phyloP scores from a whole-genome alignment of 2,113 vertebrate species.

The Cryptotis parvus region DNA sequence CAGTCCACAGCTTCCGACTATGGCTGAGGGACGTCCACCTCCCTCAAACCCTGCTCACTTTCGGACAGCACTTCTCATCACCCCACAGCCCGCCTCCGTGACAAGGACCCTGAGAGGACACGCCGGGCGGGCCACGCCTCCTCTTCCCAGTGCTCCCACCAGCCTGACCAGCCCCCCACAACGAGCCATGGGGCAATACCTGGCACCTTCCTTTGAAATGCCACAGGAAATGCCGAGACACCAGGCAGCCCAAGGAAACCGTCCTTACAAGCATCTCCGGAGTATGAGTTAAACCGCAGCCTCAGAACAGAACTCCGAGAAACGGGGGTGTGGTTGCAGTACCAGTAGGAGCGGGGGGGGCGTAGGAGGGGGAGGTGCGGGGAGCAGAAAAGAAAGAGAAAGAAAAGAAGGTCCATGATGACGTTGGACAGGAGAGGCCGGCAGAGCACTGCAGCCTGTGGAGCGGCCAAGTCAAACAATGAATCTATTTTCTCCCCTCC shows the following conservation, averaged over 20 bases:
- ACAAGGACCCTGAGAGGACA: accelerated
- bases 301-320: constrained; percentile 74
- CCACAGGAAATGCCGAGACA: constrained; percentile 81
- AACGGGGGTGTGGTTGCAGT: constrained; percentile 75
- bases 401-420: constrained; percentile 79
- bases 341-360: not conserved
- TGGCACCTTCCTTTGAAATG: constrained; percentile 71
- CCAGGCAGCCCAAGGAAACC: constrained; percentile 84
- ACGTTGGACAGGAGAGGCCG: constrained; percentile 84
- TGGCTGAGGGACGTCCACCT: too few species aligned
- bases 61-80: too few species aligned
- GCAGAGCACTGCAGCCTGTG: constrained; percentile 82
- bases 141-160: not conserved
- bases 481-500: constrained; percentile 83
- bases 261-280: constrained; percentile 84
- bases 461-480: constrained; percentile 83
- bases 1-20: too few species aligned
- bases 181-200: constrained; percentile 81
- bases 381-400: constrained; percentile 63
- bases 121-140: not conserved
- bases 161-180: constrained; percentile 57
- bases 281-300: constrained; percentile 81
- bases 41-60: too few species aligned
- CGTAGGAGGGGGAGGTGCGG: too few species aligned
- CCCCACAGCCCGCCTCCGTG: not conserved